A percentile compares a stretch with the other conserved stretches of the same genome.
These are phyloP conservation scores for Corythaeola cristata DNA, from an alignment of 2,113 vertebrate species.

Conservation along the genomic window DNA sequence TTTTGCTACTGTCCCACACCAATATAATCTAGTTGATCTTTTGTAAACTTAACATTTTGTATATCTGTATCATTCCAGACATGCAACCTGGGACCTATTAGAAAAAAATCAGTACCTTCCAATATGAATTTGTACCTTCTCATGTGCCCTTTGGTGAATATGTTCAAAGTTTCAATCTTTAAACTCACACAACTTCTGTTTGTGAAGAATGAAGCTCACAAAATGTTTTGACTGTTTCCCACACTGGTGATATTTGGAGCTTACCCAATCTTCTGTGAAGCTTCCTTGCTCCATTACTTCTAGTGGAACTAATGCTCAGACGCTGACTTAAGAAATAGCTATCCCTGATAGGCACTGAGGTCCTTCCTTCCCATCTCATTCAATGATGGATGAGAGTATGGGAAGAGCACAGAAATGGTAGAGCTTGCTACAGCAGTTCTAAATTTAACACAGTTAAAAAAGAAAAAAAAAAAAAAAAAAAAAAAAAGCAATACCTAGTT, in stretches of 20 bases:
- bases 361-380: background rate
- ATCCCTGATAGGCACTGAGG: background rate
- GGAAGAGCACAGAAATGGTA: background rate
- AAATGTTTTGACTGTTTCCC: background rate
- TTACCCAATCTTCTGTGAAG: background rate
- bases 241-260: background rate
- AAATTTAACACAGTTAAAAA: background rate
- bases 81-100: background rate
- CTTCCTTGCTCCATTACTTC: background rate
- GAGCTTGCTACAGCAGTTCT: background rate
- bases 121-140: background rate
- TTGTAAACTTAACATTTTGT: background rate
- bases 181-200: background rate
- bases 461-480: too few relatives aligned
- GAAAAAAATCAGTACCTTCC: accelerated
- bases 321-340: background rate
- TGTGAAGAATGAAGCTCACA: background rate
- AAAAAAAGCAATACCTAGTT: background rate
- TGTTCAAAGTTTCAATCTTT: background rate
- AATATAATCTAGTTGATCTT: background rate
- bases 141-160: background rate
- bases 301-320: background rate
- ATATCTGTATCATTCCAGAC: background rate
- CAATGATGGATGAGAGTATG: background rate
- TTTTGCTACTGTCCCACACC: background rate